Evolutionary conservation across 1,140 invertebrate species (phyloP).

Genomic region (Formica selysi): DNA sequence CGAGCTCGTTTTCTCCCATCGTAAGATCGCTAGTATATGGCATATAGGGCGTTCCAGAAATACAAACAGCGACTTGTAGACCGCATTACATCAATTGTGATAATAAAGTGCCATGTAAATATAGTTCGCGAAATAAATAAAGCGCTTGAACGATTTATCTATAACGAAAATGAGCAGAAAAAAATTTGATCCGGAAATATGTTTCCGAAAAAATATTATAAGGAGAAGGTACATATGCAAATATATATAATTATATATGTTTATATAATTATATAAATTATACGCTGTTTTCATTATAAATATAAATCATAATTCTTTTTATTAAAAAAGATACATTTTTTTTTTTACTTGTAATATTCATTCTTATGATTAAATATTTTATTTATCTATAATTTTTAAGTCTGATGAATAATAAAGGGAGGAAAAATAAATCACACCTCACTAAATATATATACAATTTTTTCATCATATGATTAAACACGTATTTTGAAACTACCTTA

Average conservation of each 20-base stretch:
- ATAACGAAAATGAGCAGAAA: background rate
- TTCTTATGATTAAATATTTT: background rate
- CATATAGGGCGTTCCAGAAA: background rate
- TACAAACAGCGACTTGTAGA: constrained; percentile 6
- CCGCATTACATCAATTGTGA: background rate
- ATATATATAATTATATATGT: background rate
- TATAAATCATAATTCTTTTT: background rate
- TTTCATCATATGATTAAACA: background rate
- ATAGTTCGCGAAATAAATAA: background rate
- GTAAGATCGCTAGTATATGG: background rate
- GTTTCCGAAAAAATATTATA: background rate
- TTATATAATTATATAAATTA: too few relatives aligned
- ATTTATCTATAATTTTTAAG: background rate
- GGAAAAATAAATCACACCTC: background rate
- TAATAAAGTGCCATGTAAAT: constrained; percentile 20
- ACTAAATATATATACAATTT: background rate
- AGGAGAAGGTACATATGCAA: background rate
- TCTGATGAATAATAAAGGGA: background rate
- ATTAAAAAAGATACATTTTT: background rate
- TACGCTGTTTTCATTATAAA: background rate
- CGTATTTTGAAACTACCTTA: background rate
- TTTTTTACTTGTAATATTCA: background rate
- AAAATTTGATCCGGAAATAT: background rate
- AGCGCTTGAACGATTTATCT: background rate
- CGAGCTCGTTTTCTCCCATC: background rate